These are phyloP conservation scores for Meiosimyza decipiens DNA, from an alignment of 2,888 invertebrate genomes.

Conservation along the genomic window DNA sequence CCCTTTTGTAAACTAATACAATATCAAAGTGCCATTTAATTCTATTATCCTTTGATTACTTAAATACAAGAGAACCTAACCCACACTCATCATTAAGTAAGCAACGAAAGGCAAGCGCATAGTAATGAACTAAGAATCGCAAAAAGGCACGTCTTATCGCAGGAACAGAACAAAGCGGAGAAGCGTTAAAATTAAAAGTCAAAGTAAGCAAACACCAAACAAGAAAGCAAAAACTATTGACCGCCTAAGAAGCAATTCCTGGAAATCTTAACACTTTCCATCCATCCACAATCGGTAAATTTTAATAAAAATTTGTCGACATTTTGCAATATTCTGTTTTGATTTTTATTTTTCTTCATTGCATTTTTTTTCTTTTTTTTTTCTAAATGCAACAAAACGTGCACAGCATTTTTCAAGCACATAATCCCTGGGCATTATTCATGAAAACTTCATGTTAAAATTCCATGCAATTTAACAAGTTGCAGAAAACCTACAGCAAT, in stretches of 20 bases:
- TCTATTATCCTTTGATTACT: slow-evolving; percentile 39
- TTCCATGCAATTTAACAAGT: slow-evolving; percentile 17
- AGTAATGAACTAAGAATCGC: slow-evolving; percentile 18
- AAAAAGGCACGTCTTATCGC: slow-evolving; percentile 39
- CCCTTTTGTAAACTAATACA: slow-evolving; percentile 19
- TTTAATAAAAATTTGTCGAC: slow-evolving; percentile 29
- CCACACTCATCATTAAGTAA: slow-evolving; percentile 3
- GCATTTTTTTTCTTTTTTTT: background rate
- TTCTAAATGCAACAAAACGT: slow-evolving; percentile 38
- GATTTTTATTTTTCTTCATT: background rate
- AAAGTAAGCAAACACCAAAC: slow-evolving; percentile 30
- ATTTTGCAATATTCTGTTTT: slow-evolving; percentile 20
- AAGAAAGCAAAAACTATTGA: slow-evolving; percentile 50
- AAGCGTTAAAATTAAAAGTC: slow-evolving; percentile 3
- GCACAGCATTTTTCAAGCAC: slow-evolving; percentile 49
- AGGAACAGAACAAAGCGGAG: slow-evolving; percentile 22
- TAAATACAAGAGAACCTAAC: slow-evolving; percentile 7
- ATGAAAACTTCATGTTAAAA: slow-evolving; percentile 44
- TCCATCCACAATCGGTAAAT: slow-evolving; percentile 12
- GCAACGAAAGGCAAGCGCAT: background rate
- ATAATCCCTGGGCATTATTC: slow-evolving; percentile 48
- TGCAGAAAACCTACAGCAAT: slow-evolving; percentile 2
- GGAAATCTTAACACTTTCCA: slow-evolving; percentile 1
- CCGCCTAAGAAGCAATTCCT: slow-evolving; percentile 49
- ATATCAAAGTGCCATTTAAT: slow-evolving; percentile 26